Evolutionary conservation across 2,113 vertebrate genomes (phyloP).

Genomic region (Myanophis thanlyinensis): DNA sequence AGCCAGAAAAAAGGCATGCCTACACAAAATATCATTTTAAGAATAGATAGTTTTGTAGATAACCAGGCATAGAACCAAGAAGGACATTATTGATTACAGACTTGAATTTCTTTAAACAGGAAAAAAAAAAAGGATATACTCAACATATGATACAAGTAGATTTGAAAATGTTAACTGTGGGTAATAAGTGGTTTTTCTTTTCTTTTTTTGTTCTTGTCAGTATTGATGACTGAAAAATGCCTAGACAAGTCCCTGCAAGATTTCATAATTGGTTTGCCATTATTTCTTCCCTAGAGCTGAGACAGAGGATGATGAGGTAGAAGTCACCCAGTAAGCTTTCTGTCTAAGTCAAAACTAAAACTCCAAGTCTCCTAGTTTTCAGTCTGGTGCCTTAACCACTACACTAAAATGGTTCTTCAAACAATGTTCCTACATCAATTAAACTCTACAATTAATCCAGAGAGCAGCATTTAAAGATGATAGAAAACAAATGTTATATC

Average conservation of each 20-base stretch:
- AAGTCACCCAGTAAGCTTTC: not conserved
- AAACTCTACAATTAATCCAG: not conserved
- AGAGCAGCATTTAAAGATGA: not conserved
- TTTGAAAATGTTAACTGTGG: not conserved
- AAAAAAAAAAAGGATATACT: not conserved
- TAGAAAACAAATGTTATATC: not conserved
- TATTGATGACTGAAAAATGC: not conserved
- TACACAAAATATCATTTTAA: not conserved
- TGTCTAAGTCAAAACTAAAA: not conserved
- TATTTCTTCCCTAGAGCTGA: not conserved
- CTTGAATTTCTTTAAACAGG: not conserved
- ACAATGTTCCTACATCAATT: not conserved
- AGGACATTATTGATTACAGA: not conserved
- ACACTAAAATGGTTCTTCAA: not conserved
- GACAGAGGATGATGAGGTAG: not conserved
- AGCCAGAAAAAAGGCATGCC: not conserved
- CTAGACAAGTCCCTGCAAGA: not conserved
- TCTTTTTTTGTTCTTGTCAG: not conserved
- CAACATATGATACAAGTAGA: not conserved
- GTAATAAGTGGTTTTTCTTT: too few relatives aligned
- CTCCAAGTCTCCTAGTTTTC: not conserved
- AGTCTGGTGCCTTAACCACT: not conserved
- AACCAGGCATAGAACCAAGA: not conserved
- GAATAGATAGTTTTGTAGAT: not conserved
- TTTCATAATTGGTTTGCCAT: not conserved